Evolutionary conservation across 2,888 invertebrate genomes (phyloP), one percentile per base, ranked within the genome.

Genomic region (Neoscelio sp.): DNA sequence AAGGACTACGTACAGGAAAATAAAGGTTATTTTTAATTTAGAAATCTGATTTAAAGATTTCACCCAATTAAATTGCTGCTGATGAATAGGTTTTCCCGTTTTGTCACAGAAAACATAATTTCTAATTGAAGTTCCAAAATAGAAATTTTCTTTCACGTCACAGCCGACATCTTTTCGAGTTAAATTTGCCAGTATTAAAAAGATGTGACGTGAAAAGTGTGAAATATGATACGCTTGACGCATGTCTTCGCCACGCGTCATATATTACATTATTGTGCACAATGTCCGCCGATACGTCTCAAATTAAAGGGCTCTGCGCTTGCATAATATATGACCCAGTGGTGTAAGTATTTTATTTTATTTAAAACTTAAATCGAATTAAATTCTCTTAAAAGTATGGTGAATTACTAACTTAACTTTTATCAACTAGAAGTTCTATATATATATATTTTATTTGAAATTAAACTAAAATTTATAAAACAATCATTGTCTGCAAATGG

Each of bases 201-300:
- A 50, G 42, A 38, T 40, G 2, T 73, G 64, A 74, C 65, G 65
- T 42, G 50, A 58, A 74, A 56, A 50, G 23, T 33, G 26, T 71
- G 70, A 60, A 71, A 71, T 50, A 60, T 52, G 70, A 71, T 60
- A 71, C 23, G 13, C 23, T 18, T 60, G 60, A 71, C 52, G 70
- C n/a, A 10, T 10, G 15, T 50, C 46, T 54, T 68, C 5, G 8
- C 50, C 20, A 48, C 12, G 8, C 18, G 3, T 46, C 38, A 30
- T 33, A 60, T 48, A 40, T 68, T 35, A n/a, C 23, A 8, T 17
- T 46, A 17, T 46, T 35, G 30, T 56, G 17, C 12, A 12, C 1
- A 2, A 30, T 18, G 33, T 10, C 13, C 30, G 26, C 10, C 20
- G 13, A 42, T 2, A 33, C 20, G n/a, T 48, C 46, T 56, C 13